Conservation (phyloP, 2,113 vertebrate genomes). For the Pionites leucogaster region DNA sequence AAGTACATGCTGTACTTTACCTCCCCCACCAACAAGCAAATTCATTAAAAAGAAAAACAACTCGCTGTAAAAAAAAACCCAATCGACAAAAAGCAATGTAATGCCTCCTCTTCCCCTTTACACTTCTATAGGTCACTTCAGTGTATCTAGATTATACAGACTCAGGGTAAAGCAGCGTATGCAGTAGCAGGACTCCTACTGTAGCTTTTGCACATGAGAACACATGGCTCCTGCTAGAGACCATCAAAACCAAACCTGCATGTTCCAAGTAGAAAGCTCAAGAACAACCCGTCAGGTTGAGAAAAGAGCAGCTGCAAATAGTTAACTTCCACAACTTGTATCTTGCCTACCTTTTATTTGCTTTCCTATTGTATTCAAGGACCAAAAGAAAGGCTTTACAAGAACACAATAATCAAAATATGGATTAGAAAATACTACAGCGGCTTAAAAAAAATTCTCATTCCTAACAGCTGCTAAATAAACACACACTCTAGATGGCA, state of each 20-base stretch:
- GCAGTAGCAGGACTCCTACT: background rate
- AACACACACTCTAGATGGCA: constrained; percentile 61
- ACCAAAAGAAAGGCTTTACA: background rate
- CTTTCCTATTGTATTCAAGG: background rate
- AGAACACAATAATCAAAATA: background rate
- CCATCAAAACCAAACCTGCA: background rate
- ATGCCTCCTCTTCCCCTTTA: background rate
- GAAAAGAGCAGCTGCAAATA: background rate
- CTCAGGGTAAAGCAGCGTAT: rapidly evolving
- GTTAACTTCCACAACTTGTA: background rate
- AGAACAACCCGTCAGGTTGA: background rate
- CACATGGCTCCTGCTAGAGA: rapidly evolving
- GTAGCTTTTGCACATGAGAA: background rate
- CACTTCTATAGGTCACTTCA: background rate
- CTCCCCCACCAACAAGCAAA: no score
- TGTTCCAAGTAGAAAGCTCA: background rate
- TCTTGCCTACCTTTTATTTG: background rate
- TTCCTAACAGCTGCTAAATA: background rate
- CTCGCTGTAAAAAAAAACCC: no score
- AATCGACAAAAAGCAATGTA: no score
- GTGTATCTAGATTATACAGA: rapidly evolving
- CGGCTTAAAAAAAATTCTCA: background rate
- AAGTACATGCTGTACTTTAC: no score
- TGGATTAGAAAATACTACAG: background rate
- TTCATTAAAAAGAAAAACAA: no score